A percentile compares a stretch with the other conserved stretches of the same genome.
Conservation (phyloP, 2,888 invertebrate species). For the Oeneis ivallda region DNA sequence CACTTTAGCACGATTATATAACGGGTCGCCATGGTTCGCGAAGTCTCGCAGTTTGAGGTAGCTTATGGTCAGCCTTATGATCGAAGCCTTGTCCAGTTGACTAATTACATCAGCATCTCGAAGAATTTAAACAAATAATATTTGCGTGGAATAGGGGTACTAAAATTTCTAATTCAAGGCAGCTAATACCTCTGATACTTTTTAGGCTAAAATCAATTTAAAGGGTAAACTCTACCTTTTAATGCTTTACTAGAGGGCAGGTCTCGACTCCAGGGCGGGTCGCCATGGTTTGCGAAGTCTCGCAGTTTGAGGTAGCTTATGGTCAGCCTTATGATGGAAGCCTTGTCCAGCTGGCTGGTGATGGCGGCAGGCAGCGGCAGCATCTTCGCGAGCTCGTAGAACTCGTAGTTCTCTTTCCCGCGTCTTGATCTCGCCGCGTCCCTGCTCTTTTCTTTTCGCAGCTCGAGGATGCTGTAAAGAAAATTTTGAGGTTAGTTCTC, state of each 20-base stretch:
- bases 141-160: background rate
- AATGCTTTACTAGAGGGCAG: conserved; percentile 88
- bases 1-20: conserved; percentile 97
- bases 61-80: conserved; percentile 97
- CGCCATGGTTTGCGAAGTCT: conserved; percentile 97
- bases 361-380: conserved; percentile 94
- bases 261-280: conserved; percentile 96
- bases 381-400: conserved; percentile 98
- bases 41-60: conserved; percentile 97
- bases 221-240: conserved; percentile 87
- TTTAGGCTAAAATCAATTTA: no score
- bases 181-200: no score
- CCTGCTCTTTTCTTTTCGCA: conserved; percentile 95
- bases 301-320: conserved; percentile 97
- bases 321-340: conserved; percentile 97
- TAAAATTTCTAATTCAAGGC: no score
- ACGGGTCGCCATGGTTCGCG: conserved; percentile 97
- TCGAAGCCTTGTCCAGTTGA: conserved; percentile 97
- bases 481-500: conserved; percentile 47
- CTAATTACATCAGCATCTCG: conserved; percentile 88
- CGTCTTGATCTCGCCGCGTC: conserved; percentile 95
- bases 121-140: conserved; percentile 89
- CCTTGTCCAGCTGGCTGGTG: conserved; percentile 96
- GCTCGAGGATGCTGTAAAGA: conserved; percentile 92
- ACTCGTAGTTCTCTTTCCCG: conserved; percentile 97